Evolutionary conservation across 2,113 vertebrate genomes (phyloP).

Genomic region (Pionites leucogaster): DNA sequence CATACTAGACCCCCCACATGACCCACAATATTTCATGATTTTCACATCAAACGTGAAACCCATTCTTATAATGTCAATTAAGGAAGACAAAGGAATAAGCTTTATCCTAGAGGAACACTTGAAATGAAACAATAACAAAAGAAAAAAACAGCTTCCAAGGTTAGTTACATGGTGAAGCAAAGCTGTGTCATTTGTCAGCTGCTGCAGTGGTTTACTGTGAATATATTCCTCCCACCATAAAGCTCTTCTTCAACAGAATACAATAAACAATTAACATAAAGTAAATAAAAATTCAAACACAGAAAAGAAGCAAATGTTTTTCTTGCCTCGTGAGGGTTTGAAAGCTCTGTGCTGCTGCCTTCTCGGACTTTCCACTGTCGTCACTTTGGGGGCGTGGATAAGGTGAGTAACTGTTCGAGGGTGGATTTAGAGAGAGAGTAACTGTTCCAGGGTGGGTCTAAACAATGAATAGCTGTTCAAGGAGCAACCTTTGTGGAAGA

Average conservation of each 20-base stretch:
- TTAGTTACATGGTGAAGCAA: slow-evolving; percentile 21
- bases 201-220: not conserved
- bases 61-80: not conserved
- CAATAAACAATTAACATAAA: slow-evolving; percentile 23
- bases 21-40: not conserved
- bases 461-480: slow-evolving; percentile 31
- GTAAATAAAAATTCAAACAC: not conserved
- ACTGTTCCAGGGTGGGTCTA: slow-evolving; percentile 61
- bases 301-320: slow-evolving; percentile 53
- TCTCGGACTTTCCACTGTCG: slow-evolving; percentile 65
- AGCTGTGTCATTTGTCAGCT: not conserved
- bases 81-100: not conserved
- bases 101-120: not conserved
- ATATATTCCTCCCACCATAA: slow-evolving; percentile 40
- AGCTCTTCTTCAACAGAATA: slow-evolving; percentile 44
- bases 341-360: slow-evolving; percentile 55
- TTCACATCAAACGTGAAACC: not conserved
- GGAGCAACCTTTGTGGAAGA: slow-evolving; percentile 24
- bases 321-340: slow-evolving; percentile 42
- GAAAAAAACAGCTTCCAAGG: not conserved
- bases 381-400: slow-evolving; percentile 69
- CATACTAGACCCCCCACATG: not conserved
- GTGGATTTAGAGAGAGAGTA: slow-evolving; percentile 55
- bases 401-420: slow-evolving; percentile 57
- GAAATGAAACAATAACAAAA: not conserved